A percentile compares a stretch with the other conserved stretches of the same genome.
phyloP scores from a whole-genome alignment of 2,888 invertebrate species.

The Loripinus fragilis region DNA sequence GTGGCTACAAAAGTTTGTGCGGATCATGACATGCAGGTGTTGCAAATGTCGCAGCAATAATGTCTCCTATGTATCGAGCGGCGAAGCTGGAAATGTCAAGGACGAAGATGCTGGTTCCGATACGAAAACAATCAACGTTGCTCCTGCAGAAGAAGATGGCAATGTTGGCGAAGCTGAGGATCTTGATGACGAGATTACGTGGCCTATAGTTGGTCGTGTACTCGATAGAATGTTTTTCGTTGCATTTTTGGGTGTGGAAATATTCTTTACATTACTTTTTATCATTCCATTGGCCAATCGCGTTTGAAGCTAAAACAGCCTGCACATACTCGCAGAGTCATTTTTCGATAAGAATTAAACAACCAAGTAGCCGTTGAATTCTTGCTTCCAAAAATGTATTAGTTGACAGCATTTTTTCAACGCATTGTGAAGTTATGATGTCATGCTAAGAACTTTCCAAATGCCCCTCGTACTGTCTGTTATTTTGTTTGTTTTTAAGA shows the following conservation, averaged over 20 bases:
- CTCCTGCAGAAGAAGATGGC: neutral
- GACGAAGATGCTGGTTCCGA: neutral
- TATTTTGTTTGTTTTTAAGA: no score
- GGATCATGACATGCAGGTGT: conserved; percentile 16
- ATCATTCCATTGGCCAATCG: conserved; percentile 22
- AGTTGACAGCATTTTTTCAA: no score
- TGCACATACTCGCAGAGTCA: no score
- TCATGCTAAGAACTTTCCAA: no score
- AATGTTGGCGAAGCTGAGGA: neutral
- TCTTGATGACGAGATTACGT: neutral
- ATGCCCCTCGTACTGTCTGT: no score
- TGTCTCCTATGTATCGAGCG: neutral
- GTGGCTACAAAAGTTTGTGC: conserved; percentile 25
- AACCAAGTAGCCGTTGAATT: no score
- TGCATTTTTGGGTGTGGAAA: conserved; percentile 18
- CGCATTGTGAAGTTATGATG: no score
- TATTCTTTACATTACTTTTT: conserved; percentile 11
- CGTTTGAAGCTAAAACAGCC: no score
- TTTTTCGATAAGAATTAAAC: no score
- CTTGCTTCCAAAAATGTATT: no score
- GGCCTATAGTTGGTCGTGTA: conserved; percentile 20
- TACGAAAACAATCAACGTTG: neutral
- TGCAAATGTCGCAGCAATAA: conserved; percentile 4
- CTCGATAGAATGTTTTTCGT: conserved; percentile 28
- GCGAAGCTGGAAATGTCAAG: neutral